Conservation (phyloP, 2,797 vertebrate species). For the Phrynocephalus forsythii region DNA sequence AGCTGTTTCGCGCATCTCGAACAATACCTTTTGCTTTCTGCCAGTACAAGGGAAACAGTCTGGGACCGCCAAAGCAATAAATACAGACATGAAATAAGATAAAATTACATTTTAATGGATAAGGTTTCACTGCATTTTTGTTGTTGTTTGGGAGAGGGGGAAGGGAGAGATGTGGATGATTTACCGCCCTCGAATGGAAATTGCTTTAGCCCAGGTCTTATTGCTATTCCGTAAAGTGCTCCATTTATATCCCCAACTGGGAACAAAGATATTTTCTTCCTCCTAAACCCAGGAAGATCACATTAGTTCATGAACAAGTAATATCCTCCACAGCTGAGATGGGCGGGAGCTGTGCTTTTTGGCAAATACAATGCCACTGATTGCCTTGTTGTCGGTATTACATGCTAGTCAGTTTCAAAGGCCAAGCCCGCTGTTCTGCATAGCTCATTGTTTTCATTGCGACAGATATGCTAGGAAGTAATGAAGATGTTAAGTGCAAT, state of each 20-base stretch:
- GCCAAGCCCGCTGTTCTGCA: constrained; percentile 8
- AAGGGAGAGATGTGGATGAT: constrained; percentile 27
- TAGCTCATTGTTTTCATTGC: constrained; percentile 6
- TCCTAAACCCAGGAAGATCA: constrained; percentile 57
- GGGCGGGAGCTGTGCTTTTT: constrained; percentile 24
- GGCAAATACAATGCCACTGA: neutral
- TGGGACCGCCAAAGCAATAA: constrained; percentile 48
- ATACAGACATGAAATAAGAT: constrained; percentile 42
- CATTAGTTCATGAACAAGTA: constrained; percentile 60
- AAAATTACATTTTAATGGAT: constrained; percentile 54
- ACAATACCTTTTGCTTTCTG: neutral
- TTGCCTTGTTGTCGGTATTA: constrained; percentile 4
- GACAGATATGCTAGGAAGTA: neutral
- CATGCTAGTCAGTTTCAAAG: constrained; percentile 7
- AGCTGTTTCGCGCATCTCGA: constrained; percentile 17
- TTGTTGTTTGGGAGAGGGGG: neutral
- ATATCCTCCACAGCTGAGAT: constrained; percentile 41
- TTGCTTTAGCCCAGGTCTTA: constrained; percentile 52
- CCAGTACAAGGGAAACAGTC: constrained; percentile 7
- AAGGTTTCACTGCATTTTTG: constrained; percentile 25
- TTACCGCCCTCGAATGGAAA: constrained; percentile 43
- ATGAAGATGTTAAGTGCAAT: neutral
- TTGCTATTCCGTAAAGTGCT: constrained; percentile 37
- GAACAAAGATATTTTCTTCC: constrained; percentile 49
- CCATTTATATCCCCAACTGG: constrained; percentile 54